Conservation (phyloP, 2,888 invertebrate genomes). For the Dryobotodes eremita region DNA sequence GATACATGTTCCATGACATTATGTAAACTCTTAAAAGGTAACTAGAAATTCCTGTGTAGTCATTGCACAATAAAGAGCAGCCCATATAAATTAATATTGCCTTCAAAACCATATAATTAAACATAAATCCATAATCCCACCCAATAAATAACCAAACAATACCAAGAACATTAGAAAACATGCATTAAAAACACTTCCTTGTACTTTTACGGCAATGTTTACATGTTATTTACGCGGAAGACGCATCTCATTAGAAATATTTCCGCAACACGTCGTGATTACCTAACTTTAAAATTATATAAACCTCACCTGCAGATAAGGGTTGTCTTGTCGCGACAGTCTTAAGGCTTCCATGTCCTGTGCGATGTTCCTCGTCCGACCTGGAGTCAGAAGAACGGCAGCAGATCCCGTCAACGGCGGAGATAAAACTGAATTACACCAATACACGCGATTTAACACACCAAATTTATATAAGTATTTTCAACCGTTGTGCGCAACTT, state of each 20-base stretch:
- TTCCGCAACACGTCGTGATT: slow-evolving; percentile 41
- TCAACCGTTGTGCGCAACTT: slow-evolving; percentile 60
- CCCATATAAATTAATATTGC: not conserved
- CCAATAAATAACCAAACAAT: not conserved
- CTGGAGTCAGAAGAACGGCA: slow-evolving; percentile 93
- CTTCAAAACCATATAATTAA: not conserved
- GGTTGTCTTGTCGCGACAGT: slow-evolving; percentile 95
- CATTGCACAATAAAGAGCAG: slow-evolving; percentile 31
- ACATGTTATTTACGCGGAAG: slow-evolving; percentile 54
- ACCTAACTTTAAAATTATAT: slow-evolving; percentile 48
- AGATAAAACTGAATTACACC: slow-evolving; percentile 77
- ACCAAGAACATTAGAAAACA: slow-evolving; percentile 31
- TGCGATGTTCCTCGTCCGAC: slow-evolving; percentile 94
- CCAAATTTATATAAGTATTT: slow-evolving; percentile 47
- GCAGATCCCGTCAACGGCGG: slow-evolving; percentile 85
- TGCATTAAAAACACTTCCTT: slow-evolving; percentile 46
- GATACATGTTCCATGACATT: not conserved
- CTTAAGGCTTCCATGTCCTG: slow-evolving; percentile 96
- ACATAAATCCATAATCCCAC: slow-evolving; percentile 5
- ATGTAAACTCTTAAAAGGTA: slow-evolving; percentile 21
- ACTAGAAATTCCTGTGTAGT: slow-evolving; percentile 28
- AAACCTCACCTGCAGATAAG: slow-evolving; percentile 93
- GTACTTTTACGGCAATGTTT: slow-evolving; percentile 36
- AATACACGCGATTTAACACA: slow-evolving; percentile 58
- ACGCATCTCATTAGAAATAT: slow-evolving; percentile 57